phyloP scores from a whole-genome alignment of 2,113 vertebrate genomes.

The Neofelis nebulosa region DNA sequence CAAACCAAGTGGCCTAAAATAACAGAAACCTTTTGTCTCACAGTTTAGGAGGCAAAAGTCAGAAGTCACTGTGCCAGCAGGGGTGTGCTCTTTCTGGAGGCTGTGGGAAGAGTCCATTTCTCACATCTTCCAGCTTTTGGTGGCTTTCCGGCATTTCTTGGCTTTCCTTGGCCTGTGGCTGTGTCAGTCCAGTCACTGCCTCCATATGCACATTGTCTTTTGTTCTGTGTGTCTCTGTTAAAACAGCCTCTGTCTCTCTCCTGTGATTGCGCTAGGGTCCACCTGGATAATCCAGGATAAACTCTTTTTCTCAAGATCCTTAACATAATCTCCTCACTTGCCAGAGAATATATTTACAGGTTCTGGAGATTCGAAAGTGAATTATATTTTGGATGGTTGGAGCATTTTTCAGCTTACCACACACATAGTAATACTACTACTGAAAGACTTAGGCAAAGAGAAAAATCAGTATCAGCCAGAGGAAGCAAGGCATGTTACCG shows the following conservation, averaged over 20 bases:
- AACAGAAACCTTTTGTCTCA: neutral
- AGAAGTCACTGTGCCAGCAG: neutral
- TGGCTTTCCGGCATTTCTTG: neutral
- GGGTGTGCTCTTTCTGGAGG: too few relatives aligned
- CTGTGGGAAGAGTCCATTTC: too few relatives aligned
- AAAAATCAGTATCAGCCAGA: neutral
- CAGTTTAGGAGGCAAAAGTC: neutral
- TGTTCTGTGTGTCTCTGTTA: neutral
- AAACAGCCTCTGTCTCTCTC: too few relatives aligned
- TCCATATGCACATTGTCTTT: neutral
- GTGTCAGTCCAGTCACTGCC: rapidly evolving
- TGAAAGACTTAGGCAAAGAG: neutral
- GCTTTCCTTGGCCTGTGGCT: neutral
- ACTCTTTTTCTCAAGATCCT: neutral
- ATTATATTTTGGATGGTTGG: neutral
- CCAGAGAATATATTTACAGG: neutral
- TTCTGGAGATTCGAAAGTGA: neutral
- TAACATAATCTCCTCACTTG: neutral
- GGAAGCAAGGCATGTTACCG: neutral
- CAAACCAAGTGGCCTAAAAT: neutral
- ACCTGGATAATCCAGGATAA: neutral
- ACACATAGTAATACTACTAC: neutral
- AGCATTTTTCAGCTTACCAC: neutral
- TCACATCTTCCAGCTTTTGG: neutral
- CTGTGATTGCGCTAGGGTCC: neutral